Base-by-base conservation (phyloP, 2,888 invertebrate species). In the Hirtodrosophila duncani region DNA sequence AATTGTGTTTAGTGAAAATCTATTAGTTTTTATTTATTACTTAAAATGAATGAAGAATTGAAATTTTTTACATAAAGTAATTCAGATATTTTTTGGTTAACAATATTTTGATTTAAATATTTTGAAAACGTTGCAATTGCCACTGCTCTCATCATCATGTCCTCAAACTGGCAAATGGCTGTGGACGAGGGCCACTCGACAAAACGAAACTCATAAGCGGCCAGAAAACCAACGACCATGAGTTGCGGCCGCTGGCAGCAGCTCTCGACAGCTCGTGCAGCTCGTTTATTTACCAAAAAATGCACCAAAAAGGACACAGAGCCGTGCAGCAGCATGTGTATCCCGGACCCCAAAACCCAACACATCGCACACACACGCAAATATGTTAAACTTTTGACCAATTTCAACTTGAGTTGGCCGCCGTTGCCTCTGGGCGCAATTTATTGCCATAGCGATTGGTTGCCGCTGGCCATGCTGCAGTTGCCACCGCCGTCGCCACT, bases 371-470 rank as follows among this genome's bases (percentile, higher is more conserved):
- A 67, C 71, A 68, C 77, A 79, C 67, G 74, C 71, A 79, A 77
- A 81, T 74, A 81, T 80, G 74, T 81, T 77, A 77, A 80, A 80
- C 80, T 80, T 79, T 77, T 79, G 81, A 80, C 77, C 80, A 80
- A 80, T 81, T 80, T 80, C 71, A 74, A 67, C 71, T 70, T 64
- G 63, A 74, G 71, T 66, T 66, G 68, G 59, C 59, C 69, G 53
- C 64, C 52, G 45, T 57, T 45, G 53, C 52, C 58, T 46, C 63
- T 55, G 56, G 63, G 63, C 64, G 68, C 77, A 74, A 77, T 75
- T 75, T 74, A 81, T 80, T 81, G 79, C 70, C 77, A 77, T 77
- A 63, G 81, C 77, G 62, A 80, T 78, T 78, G 72, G 65, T 64
- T 67, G 50, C 37, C 43, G 43, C 26, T 46, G 37, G 38, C 37